A percentile compares a stretch with the other conserved stretches of the same genome.
phyloP scores from a whole-genome alignment of 2,113 vertebrate species.

The Passer domesticus region DNA sequence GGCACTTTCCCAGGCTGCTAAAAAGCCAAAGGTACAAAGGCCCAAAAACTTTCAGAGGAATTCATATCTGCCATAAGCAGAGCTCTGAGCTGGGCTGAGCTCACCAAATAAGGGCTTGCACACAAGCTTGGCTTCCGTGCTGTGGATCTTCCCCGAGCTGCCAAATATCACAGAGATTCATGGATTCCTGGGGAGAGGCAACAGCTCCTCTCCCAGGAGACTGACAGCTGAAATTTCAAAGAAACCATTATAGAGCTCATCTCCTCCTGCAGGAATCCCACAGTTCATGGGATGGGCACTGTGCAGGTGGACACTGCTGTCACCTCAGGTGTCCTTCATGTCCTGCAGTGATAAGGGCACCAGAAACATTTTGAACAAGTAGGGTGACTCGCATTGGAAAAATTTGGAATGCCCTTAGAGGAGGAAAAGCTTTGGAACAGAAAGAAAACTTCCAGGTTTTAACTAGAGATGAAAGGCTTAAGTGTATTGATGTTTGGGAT shows the following conservation, averaged over 20 bases:
- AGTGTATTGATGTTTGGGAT: background rate
- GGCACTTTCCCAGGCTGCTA: background rate
- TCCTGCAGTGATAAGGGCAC: background rate
- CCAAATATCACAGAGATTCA: background rate
- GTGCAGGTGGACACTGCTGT: background rate
- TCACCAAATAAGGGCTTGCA: conserved; percentile 51
- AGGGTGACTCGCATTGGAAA: background rate
- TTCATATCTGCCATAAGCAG: background rate
- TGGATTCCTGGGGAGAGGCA: background rate
- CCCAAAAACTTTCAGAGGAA: background rate
- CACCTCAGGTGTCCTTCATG: background rate
- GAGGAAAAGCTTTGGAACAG: background rate
- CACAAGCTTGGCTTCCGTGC: background rate
- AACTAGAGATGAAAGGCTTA: background rate
- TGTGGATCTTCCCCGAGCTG: background rate
- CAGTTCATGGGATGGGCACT: background rate
- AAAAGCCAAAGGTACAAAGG: conserved; percentile 17
- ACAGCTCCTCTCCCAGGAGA: accelerated
- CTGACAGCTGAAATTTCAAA: background rate
- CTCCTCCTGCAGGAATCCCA: background rate
- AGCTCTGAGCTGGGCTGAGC: background rate
- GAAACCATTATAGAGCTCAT: background rate
- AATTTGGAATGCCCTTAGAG: background rate
- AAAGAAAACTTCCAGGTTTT: conserved; percentile 31
- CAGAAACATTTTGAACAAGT: background rate